Evolutionary conservation across 1,140 invertebrate species (phyloP), one percentile per base, ranked within the genome.

Genomic region (Stegodyphus dumicola): DNA sequence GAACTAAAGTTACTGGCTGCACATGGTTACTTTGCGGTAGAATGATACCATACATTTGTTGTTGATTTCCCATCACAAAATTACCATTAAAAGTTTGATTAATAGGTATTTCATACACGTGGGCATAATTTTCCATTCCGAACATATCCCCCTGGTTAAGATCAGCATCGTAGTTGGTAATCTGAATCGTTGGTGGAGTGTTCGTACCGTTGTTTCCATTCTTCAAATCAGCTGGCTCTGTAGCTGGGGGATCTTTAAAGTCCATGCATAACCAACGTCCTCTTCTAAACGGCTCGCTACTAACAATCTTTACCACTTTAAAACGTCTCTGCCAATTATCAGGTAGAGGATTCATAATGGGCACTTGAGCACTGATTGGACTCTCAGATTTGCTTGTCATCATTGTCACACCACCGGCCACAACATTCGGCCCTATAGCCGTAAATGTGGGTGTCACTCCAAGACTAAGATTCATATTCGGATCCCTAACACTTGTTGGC

Each of bases 241-340:
- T 66, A 6, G 85, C n/a, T 15, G 86, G 79, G 6, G 86, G 79
- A 10, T 87, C 96, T 88, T 97, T 92, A 91, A 97, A 98, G 91
- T 99, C 97, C 94, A 97, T 96, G 91, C 97, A 98, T 88, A 94
- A 94, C 97, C 97, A 99, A 88, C 97, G 92, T 33, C 97, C 97
- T 53, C 97, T 93, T 88, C 95, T 95, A 89, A 98, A 98, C 7
- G 97, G 97, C 90, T 98, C 97, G n/a, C 95, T 95, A 90, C 95
- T 97, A 90, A 97, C 96, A 85, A 98, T 97, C 92, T 98, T 98
- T 33, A 99, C 97, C 87, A 98, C 96, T 92, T 97, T 97, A 90
- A 99, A 99, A 85, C 96, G 87, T 83, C 89, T 89, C 69, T 90
- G 89, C 89, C 89, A 90, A 17, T 86, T 80, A 54, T 86, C 77